These are phyloP conservation scores for Agrochola lychnidis DNA, from an alignment of 2,888 invertebrate genomes.

Conservation along the genomic window DNA sequence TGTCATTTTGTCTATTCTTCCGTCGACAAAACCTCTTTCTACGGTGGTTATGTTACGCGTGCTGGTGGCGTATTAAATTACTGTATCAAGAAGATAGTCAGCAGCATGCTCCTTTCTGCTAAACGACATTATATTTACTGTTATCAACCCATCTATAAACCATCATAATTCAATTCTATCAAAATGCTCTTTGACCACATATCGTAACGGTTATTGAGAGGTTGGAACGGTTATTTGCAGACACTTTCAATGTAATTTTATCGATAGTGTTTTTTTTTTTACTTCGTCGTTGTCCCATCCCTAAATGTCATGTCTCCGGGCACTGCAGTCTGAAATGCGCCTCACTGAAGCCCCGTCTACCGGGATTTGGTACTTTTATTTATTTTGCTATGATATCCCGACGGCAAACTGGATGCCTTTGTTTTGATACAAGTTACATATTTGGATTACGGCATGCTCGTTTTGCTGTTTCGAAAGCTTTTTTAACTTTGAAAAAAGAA, in stretches of 20 bases:
- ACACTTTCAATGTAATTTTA: slow-evolving; percentile 73
- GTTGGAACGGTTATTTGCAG: too few relatives aligned
- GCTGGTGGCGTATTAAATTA: neutral
- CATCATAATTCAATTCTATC: neutral
- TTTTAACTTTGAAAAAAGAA: slow-evolving; percentile 10
- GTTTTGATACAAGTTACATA: slow-evolving; percentile 55
- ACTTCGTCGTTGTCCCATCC: slow-evolving; percentile 34
- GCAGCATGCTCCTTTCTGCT: neutral
- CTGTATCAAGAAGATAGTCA: neutral
- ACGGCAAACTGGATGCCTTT: slow-evolving; percentile 47
- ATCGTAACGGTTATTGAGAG: too few relatives aligned
- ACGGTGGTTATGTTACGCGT: too few relatives aligned
- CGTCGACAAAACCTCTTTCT: too few relatives aligned
- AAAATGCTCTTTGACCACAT: neutral
- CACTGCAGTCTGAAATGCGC: slow-evolving; percentile 75
- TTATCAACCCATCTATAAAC: neutral
- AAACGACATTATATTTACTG: neutral
- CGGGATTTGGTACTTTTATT: slow-evolving; percentile 71
- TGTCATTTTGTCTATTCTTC: too few relatives aligned
- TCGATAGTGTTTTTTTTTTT: slow-evolving; percentile 45
- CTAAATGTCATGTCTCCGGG: slow-evolving; percentile 71
- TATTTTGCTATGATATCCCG: slow-evolving; percentile 60
- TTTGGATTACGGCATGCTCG: slow-evolving; percentile 31
- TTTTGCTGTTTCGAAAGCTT: slow-evolving; percentile 22
- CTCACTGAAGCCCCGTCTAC: slow-evolving; percentile 67